Percentiles rank a stretch among this genome's conserved stretches.
These are phyloP conservation scores for Labroides dimidiatus DNA, from an alignment of 2,797 vertebrate genomes.

Conservation along the genomic window DNA sequence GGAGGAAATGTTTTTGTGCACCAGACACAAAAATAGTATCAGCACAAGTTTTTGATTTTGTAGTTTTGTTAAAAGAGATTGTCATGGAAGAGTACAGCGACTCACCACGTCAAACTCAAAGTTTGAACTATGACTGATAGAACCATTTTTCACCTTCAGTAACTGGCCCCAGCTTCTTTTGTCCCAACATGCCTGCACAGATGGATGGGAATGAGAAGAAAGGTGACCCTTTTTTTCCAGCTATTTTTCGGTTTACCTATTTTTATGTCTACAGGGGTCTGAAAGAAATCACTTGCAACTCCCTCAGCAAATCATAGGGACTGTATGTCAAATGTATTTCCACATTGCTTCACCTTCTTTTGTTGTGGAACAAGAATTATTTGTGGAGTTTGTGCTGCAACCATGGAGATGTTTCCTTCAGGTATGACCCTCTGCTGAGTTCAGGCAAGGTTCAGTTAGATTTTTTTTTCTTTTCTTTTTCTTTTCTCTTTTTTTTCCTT, in stretches of 20 bases:
- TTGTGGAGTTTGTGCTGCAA: conserved; percentile 2
- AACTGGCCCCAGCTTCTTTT: conserved; percentile 23
- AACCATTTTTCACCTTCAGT: conserved; percentile 19
- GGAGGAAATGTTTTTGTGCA: too few species aligned
- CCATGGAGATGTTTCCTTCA: conserved; percentile 42
- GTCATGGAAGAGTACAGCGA: neutral
- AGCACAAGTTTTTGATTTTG: neutral
- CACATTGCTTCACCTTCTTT: neutral
- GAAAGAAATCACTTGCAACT: conserved; percentile 14
- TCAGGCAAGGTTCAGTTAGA: conserved; percentile 43
- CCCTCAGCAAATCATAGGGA: conserved; percentile 5
- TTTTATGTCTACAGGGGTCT: neutral
- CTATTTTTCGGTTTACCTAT: neutral
- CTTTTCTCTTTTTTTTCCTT: too few species aligned
- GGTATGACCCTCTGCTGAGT: conserved; percentile 53
- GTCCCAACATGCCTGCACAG: conserved; percentile 44
- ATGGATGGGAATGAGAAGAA: conserved; percentile 17
- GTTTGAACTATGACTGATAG: conserved; percentile 17
- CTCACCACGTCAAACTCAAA: neutral
- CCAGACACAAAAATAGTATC: neutral
- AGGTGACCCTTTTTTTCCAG: conserved; percentile 17
- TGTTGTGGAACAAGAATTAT: conserved; percentile 13
- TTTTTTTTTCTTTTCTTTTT: too few species aligned
- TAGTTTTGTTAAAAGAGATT: neutral
- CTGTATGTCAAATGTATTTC: neutral